Evolutionary conservation across 2,888 invertebrate genomes (phyloP).

Genomic region (Siphlonurus alternatus): DNA sequence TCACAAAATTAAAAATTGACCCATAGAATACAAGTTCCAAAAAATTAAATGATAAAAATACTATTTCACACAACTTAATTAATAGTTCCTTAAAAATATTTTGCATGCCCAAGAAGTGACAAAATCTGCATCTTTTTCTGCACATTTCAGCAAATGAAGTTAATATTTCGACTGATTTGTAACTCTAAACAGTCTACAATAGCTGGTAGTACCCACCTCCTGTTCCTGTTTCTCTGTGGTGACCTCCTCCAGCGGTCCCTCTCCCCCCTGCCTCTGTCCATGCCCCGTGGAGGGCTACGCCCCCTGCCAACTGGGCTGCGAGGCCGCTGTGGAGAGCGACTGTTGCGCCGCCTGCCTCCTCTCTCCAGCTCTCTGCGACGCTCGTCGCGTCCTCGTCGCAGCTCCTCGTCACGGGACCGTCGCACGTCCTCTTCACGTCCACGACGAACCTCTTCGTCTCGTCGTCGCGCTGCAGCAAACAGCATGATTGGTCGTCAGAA

Average conservation of each 20-base stretch:
- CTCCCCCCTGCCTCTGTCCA: slow-evolving; percentile 23
- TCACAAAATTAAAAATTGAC: no score
- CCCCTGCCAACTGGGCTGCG: background rate
- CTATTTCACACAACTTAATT: no score
- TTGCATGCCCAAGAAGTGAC: no score
- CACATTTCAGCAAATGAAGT: background rate
- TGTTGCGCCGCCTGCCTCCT: slow-evolving; percentile 3
- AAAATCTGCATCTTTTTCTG: no score
- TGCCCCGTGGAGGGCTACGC: slow-evolving; percentile 17
- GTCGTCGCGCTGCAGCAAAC: background rate
- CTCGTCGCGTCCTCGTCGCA: background rate
- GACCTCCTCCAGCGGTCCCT: slow-evolving; percentile 23
- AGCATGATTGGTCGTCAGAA: no score
- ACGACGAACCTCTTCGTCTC: background rate
- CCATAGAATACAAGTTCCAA: no score
- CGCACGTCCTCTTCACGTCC: background rate
- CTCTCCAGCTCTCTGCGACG: background rate
- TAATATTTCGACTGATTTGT: background rate
- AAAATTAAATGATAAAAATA: no score
- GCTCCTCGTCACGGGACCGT: background rate
- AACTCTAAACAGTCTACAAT: background rate
- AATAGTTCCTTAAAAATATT: no score
- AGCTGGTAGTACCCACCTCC: slow-evolving; percentile 2
- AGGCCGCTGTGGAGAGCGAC: slow-evolving; percentile 3
- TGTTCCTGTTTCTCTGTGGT: slow-evolving; percentile 2